Evolutionary conservation across 2,888 invertebrate species (phyloP), one percentile per base, ranked within the genome.

Genomic region (Phlogophora meticulosa): DNA sequence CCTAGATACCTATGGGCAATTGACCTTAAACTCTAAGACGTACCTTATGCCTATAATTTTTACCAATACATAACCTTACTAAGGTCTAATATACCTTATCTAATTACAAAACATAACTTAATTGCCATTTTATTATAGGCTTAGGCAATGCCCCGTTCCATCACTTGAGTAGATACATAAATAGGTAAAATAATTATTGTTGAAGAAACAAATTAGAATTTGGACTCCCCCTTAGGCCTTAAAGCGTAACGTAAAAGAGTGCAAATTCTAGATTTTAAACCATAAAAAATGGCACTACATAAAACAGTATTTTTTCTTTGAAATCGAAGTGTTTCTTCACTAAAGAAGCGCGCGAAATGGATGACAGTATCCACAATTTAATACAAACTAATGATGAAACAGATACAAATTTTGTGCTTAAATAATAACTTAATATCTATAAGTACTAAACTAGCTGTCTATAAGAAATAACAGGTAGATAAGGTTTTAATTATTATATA

Each of bases 401-500:
- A 65, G 53, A 48, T 22, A 43, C 34, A 38, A n/a, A 11, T 13
- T n/a, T 11, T 15, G 24, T 51, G 4, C 11, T 17, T 15, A 38
- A 34, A 22, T 42, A 55, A 13, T 52, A 36, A 9, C 15, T 4
- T 57, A 67, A 32, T 24, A 45, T 49, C 24, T 64, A 63, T 0
- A n/a, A n/a, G n/a, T n/a, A 0, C 15, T 70, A 63, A n/a, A 40
- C 48, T 78, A 80, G 46, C 46, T 72, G 24, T 65, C 11, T 65
- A 58, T 55, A 22, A 48, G 9, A 45, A 17, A 51, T 49, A 66
- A 65, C 40, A 81, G 81, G 81, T 81, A 81, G 81, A 79, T 71
- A 48, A 49, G 81, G 81, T 81, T 81, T 51, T 68, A 15, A 10
- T 32, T n/a, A 34, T n/a, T n/a, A n/a, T n/a, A n/a, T n/a, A n/a